These are phyloP conservation scores for Lepilemur ruficaudatus DNA, from an alignment of 2,797 vertebrate species.

Conservation along the genomic window DNA sequence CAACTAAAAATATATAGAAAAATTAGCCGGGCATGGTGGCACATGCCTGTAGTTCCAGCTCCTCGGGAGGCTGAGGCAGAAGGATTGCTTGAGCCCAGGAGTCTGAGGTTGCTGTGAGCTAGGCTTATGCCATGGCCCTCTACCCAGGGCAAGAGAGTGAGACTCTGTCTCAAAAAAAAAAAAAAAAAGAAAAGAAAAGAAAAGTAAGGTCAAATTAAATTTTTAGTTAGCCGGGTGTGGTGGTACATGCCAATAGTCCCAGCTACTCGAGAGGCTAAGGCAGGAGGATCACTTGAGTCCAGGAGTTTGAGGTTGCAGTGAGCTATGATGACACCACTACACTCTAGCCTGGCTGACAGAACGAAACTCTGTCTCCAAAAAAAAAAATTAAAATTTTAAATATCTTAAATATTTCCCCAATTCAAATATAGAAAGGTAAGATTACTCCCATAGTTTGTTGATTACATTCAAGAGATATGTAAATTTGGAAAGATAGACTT, in stretches of 20 bases:
- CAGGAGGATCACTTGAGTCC: background rate
- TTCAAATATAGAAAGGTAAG: slow-evolving; percentile 48
- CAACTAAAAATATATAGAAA: too few relatives aligned
- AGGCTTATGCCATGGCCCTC: too few relatives aligned
- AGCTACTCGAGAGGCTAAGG: background rate
- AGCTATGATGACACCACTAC: background rate
- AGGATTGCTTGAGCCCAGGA: too few relatives aligned
- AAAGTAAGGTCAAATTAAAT: slow-evolving; percentile 56
- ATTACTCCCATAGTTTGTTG: background rate
- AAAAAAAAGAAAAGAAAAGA: background rate
- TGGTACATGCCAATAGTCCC: background rate
- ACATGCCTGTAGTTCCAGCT: too few relatives aligned
- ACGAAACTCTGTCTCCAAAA: background rate
- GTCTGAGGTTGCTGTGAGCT: too few relatives aligned
- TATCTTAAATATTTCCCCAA: background rate
- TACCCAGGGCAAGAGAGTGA: too few relatives aligned
- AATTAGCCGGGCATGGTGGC: too few relatives aligned
- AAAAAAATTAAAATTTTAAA: background rate
- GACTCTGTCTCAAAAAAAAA: too few relatives aligned
- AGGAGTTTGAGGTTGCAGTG: background rate
- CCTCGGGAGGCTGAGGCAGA: too few relatives aligned
- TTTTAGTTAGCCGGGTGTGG: background rate
- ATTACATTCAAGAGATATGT: slow-evolving; percentile 15
- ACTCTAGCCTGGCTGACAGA: background rate
- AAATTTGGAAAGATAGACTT: slow-evolving; percentile 18